A percentile compares a stretch with the other conserved stretches of the same genome.
Conservation (phyloP, 2,888 invertebrate species). For the Xylocampa areola region DNA sequence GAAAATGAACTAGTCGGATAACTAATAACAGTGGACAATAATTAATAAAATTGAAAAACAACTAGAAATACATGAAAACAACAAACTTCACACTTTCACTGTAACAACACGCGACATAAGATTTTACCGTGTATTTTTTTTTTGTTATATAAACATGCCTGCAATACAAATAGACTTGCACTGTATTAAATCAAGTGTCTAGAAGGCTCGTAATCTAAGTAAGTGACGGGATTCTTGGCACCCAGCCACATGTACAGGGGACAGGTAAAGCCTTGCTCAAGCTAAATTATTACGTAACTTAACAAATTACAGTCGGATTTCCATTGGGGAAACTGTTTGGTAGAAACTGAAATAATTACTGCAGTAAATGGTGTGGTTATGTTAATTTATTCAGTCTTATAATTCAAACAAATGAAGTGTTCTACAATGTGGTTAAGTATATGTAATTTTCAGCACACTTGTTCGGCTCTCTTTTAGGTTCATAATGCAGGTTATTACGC, state of each 20-base stretch:
- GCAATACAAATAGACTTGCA: constrained; percentile 20
- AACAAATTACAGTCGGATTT: constrained; percentile 10
- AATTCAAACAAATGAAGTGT: too few species aligned
- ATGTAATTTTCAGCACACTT: too few species aligned
- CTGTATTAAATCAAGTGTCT: constrained; percentile 46
- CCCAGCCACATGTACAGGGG: constrained; percentile 36
- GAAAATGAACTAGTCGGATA: too few species aligned
- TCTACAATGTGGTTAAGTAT: too few species aligned
- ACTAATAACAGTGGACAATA: too few species aligned
- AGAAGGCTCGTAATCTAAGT: constrained; percentile 31
- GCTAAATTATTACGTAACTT: constrained; percentile 13
- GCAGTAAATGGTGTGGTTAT: too few species aligned
- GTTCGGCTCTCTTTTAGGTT: too few species aligned
- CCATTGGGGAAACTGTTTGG: constrained; percentile 14
- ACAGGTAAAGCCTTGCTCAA: constrained; percentile 16
- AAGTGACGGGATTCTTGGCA: constrained; percentile 37
- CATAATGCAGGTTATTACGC: too few species aligned
- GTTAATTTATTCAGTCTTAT: too few species aligned
- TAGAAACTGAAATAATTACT: neutral
- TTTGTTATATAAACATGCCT: constrained; percentile 18
- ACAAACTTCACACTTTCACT: neutral
- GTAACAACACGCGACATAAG: neutral
- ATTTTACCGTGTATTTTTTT: constrained; percentile 4
- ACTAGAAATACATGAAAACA: too few species aligned
- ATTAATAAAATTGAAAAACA: too few species aligned